Evolutionary conservation across 1,140 invertebrate genomes (phyloP).

Genomic region (Pantala flavescens): DNA sequence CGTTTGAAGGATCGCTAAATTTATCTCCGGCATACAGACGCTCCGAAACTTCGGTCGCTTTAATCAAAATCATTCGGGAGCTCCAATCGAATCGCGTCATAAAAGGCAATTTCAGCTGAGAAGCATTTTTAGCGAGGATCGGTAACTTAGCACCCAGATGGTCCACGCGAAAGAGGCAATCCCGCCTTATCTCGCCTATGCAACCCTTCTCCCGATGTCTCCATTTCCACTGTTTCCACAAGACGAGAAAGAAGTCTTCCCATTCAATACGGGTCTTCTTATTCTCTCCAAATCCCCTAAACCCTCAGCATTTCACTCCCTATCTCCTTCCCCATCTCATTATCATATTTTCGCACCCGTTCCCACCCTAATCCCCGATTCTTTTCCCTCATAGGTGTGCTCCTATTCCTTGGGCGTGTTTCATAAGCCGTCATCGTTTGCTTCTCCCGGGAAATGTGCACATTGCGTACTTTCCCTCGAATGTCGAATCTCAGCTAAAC

Average conservation of each 20-base stretch:
- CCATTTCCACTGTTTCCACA: background rate
- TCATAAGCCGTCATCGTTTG: too few relatives aligned
- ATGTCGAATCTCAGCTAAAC: too few relatives aligned
- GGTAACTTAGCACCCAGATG: background rate
- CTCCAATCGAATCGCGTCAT: too few relatives aligned
- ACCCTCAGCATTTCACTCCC: conserved; percentile 7
- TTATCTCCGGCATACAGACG: too few relatives aligned
- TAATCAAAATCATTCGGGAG: too few relatives aligned
- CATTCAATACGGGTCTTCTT: background rate
- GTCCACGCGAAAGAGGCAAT: background rate
- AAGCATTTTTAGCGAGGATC: background rate
- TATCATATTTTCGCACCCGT: conserved; percentile 9
- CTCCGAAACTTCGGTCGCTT: too few relatives aligned
- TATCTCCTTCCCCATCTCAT: background rate
- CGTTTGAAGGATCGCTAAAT: too few relatives aligned
- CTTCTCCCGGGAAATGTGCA: too few relatives aligned
- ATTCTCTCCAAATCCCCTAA: background rate
- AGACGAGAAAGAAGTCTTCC: background rate
- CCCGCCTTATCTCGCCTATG: background rate
- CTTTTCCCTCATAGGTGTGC: background rate
- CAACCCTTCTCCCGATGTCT: background rate
- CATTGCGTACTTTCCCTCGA: too few relatives aligned
- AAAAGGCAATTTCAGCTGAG: too few relatives aligned
- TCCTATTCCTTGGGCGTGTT: too few relatives aligned
- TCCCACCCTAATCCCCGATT: background rate